Conservation (phyloP, 2,888 invertebrate species). For the Agrochola circellaris region DNA sequence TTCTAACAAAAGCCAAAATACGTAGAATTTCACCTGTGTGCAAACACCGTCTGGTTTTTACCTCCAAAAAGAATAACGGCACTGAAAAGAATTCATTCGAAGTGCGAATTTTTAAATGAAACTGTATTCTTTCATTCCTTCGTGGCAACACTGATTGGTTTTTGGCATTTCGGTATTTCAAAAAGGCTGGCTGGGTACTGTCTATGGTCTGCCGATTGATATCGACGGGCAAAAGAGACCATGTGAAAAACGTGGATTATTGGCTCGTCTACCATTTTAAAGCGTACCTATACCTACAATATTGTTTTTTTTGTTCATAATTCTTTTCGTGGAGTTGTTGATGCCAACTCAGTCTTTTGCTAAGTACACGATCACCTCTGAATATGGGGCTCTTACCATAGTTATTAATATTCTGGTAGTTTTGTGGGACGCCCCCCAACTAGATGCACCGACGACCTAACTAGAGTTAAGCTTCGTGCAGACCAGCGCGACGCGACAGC, state of each 20-base stretch:
- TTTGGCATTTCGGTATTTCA: conserved; percentile 31
- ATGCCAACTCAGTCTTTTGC: neutral
- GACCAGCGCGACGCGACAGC: too few species aligned
- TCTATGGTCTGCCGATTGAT: neutral
- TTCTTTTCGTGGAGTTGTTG: neutral
- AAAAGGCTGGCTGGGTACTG: neutral
- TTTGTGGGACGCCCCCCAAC: too few species aligned
- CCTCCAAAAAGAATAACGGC: conserved; percentile 28
- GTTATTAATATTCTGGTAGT: too few species aligned
- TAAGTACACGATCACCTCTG: neutral
- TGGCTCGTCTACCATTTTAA: neutral
- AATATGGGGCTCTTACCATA: too few species aligned
- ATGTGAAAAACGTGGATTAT: neutral
- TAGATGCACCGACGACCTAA: too few species aligned
- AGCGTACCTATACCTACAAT: too few species aligned
- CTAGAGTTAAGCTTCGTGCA: too few species aligned
- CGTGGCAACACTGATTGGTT: conserved; percentile 54
- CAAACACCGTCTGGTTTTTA: conserved; percentile 30
- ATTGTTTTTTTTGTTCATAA: too few species aligned
- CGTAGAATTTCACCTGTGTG: conserved; percentile 30
- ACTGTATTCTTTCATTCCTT: conserved; percentile 44
- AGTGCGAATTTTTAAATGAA: conserved; percentile 49
- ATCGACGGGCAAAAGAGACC: neutral
- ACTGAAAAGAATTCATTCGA: conserved; percentile 27
- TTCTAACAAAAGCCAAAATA: conserved; percentile 42